Evolutionary conservation across 1,140 invertebrate species (phyloP).

Genomic region (Meteorus sp.): DNA sequence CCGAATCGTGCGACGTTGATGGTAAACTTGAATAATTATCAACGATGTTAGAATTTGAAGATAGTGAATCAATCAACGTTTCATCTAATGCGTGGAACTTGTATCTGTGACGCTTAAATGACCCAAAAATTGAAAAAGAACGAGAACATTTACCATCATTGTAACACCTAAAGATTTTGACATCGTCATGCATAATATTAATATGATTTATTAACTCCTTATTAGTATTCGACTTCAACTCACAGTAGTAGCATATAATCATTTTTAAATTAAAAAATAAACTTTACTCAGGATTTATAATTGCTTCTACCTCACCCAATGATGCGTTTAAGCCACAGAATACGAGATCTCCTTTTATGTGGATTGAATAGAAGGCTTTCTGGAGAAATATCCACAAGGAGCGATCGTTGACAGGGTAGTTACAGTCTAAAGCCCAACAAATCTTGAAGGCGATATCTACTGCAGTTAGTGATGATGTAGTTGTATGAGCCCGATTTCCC

Average conservation of each 20-base stretch:
- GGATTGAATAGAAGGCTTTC: slow-evolving; percentile 12
- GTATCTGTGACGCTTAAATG: slow-evolving; percentile 2
- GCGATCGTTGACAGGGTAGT: neutral
- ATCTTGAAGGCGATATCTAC: slow-evolving; percentile 10
- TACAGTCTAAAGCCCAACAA: slow-evolving; percentile 15
- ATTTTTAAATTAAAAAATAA: neutral
- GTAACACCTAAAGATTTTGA: slow-evolving; percentile 1
- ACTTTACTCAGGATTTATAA: neutral
- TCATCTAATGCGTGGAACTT: neutral
- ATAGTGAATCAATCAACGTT: neutral
- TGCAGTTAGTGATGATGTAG: neutral
- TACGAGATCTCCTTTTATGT: neutral
- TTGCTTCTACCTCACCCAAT: neutral
- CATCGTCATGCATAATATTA: neutral
- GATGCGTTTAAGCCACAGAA: neutral
- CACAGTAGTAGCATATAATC: neutral
- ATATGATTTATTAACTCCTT: neutral
- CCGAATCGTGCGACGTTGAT: neutral
- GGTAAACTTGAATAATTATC: neutral
- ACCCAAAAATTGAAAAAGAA: neutral
- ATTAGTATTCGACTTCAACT: neutral
- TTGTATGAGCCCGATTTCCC: neutral
- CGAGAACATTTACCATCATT: neutral
- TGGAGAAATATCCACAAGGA: slow-evolving; percentile 15
- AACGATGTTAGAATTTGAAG: neutral